phyloP scores from a whole-genome alignment of 2,797 vertebrate species.

The Oreonectes daqikongensis region DNA sequence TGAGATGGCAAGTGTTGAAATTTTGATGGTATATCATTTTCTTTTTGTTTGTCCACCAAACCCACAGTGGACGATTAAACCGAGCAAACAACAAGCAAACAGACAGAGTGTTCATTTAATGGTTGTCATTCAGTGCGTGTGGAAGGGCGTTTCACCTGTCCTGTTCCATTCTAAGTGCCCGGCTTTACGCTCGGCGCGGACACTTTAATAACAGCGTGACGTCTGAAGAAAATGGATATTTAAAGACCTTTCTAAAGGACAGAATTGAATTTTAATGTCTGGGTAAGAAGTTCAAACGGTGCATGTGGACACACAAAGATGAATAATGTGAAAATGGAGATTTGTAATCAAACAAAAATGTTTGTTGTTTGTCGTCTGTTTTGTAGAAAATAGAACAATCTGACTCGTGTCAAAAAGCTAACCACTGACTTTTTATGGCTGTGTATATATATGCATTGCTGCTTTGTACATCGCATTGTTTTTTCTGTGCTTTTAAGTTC shows the following conservation, averaged over 20 bases:
- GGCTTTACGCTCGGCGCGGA: not conserved
- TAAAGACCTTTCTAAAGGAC: constrained; percentile 68
- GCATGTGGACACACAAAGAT: constrained; percentile 1
- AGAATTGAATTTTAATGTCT: constrained; percentile 60
- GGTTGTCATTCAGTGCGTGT: constrained; percentile 32
- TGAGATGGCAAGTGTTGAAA: constrained; percentile 10
- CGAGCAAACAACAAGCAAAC: constrained; percentile 27
- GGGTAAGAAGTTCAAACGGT: constrained; percentile 1
- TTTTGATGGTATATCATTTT: constrained; percentile 49
- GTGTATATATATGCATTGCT: not conserved
- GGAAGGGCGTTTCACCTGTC: constrained; percentile 31
- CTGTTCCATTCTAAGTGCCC: constrained; percentile 19
- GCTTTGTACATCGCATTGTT: constrained; percentile 1
- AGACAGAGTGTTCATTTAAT: constrained; percentile 38
- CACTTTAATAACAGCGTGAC: constrained; percentile 49
- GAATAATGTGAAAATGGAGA: constrained; percentile 33
- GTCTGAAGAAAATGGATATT: constrained; percentile 67
- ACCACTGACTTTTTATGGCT: not conserved
- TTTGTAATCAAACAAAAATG: constrained; percentile 23
- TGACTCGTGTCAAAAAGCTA: too few species aligned
- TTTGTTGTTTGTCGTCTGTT: not conserved
- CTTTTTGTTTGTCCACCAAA: constrained; percentile 36
- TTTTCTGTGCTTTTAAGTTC: not conserved
- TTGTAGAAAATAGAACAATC: not conserved
- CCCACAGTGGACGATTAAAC: constrained; percentile 31